Evolutionary conservation across 2,888 invertebrate species (phyloP).

Genomic region (Lycaena phlaeas): DNA sequence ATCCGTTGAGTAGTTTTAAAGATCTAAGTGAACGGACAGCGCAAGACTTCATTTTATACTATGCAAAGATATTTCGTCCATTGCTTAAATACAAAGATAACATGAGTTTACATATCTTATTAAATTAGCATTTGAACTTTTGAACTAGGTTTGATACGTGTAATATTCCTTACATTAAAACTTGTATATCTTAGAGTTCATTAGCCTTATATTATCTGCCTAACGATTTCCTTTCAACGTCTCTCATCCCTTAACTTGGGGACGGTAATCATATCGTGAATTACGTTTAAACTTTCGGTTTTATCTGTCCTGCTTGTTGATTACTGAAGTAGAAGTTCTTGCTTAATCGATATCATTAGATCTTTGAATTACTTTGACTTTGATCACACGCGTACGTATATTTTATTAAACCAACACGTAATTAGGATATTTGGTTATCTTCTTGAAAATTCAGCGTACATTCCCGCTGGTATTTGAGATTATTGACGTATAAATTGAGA

Average conservation of each 20-base stretch:
- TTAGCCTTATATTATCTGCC: slow-evolving; percentile 55
- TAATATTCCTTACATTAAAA: background rate
- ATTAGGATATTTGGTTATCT: background rate
- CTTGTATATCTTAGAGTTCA: slow-evolving; percentile 26
- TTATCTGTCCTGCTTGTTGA: slow-evolving; percentile 46
- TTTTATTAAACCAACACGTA: slow-evolving; percentile 18
- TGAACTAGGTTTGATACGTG: background rate
- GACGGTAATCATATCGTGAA: slow-evolving; percentile 45
- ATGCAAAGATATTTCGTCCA: too few species aligned
- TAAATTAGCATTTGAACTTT: too few species aligned
- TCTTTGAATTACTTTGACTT: slow-evolving; percentile 39
- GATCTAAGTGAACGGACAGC: too few species aligned
- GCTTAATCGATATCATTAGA: slow-evolving; percentile 44
- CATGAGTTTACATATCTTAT: too few species aligned
- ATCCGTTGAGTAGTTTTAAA: too few species aligned
- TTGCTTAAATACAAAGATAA: too few species aligned
- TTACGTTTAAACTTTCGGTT: slow-evolving; percentile 53
- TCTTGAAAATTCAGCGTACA: background rate
- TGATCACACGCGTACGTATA: slow-evolving; percentile 29
- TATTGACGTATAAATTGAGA: too few species aligned
- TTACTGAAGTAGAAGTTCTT: slow-evolving; percentile 44
- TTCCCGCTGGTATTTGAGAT: background rate
- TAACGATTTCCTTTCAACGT: slow-evolving; percentile 52
- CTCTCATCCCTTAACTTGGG: slow-evolving; percentile 31
- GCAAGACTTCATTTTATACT: too few species aligned